A percentile compares a stretch with the other conserved stretches of the same genome.
phyloP scores from a whole-genome alignment of 2,888 invertebrate genomes.

The Ichneumoninae sp. region DNA sequence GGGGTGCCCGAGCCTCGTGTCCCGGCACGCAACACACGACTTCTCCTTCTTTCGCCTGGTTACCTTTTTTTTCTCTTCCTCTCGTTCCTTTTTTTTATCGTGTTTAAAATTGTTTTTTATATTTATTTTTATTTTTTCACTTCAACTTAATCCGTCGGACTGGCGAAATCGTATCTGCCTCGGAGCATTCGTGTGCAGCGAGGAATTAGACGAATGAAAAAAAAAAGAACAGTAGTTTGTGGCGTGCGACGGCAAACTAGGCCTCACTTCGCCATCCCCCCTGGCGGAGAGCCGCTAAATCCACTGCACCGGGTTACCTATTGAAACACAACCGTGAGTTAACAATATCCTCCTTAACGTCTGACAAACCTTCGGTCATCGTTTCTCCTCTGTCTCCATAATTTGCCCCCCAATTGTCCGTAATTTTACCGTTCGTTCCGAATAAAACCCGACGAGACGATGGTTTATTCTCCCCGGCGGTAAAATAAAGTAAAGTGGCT shows the following conservation, averaged over 20 bases:
- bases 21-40: conserved; percentile 69
- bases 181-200: background rate
- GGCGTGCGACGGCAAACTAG: conserved; percentile 58
- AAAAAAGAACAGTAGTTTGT: conserved; percentile 1
- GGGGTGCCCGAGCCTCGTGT: conserved; percentile 70
- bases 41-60: conserved; percentile 19
- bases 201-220: conserved; percentile 30
- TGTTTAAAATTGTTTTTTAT: conserved; percentile 13
- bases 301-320: conserved; percentile 43
- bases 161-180: conserved; percentile 1
- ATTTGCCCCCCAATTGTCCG: conserved; percentile 4
- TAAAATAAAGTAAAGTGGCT: background rate
- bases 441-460: conserved; percentile 8
- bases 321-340: conserved; percentile 59
- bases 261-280: background rate
- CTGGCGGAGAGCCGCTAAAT: background rate
- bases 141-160: conserved; percentile 19
- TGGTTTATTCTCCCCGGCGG: background rate
- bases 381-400: conserved; percentile 25
- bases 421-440: background rate
- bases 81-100: background rate
- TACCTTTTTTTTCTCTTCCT: conserved; percentile 17
- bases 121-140: conserved; percentile 53
- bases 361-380: conserved; percentile 60
- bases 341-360: conserved; percentile 63